Evolutionary conservation across 1,140 invertebrate species (phyloP).

Genomic region (Drosophila arizonae): DNA sequence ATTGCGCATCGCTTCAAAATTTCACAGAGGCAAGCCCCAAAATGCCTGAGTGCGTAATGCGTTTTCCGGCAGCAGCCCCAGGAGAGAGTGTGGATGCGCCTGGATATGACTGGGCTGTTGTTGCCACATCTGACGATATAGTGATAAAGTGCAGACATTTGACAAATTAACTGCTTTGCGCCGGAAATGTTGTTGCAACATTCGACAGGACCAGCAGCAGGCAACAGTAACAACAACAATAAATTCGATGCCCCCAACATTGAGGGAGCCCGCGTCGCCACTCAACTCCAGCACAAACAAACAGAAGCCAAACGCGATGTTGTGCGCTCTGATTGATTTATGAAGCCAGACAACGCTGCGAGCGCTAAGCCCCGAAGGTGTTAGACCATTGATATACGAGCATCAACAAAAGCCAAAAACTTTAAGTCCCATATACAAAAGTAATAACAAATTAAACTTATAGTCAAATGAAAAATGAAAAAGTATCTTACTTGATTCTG

Average conservation of each 20-base stretch:
- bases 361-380: slow-evolving; percentile 31
- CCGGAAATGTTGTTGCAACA: slow-evolving; percentile 70
- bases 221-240: slow-evolving; percentile 6
- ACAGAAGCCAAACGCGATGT: slow-evolving; percentile 25
- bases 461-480: slow-evolving; percentile 35
- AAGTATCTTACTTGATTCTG: slow-evolving; percentile 76
- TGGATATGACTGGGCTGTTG: not conserved
- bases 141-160: slow-evolving; percentile 82
- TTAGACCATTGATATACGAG: slow-evolving; percentile 23
- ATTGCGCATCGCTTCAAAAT: slow-evolving; percentile 78
- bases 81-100: not conserved
- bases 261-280: not conserved
- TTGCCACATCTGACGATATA: slow-evolving; percentile 60
- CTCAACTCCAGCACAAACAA: not conserved
- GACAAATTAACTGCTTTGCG: slow-evolving; percentile 81
- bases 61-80: slow-evolving; percentile 44
- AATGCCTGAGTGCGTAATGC: slow-evolving; percentile 78
- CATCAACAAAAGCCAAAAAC: not conserved
- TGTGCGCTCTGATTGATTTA: slow-evolving; percentile 46
- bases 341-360: slow-evolving; percentile 39
- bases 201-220: slow-evolving; percentile 52
- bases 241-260: slow-evolving; percentile 8
- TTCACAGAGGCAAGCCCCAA: slow-evolving; percentile 66
- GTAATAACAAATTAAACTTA: slow-evolving; percentile 21
- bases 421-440: slow-evolving; percentile 11